A percentile compares a stretch with the other conserved stretches of the same genome.
phyloP scores from a whole-genome alignment of 1,140 invertebrate species.

The Platyscapa corneri region DNA sequence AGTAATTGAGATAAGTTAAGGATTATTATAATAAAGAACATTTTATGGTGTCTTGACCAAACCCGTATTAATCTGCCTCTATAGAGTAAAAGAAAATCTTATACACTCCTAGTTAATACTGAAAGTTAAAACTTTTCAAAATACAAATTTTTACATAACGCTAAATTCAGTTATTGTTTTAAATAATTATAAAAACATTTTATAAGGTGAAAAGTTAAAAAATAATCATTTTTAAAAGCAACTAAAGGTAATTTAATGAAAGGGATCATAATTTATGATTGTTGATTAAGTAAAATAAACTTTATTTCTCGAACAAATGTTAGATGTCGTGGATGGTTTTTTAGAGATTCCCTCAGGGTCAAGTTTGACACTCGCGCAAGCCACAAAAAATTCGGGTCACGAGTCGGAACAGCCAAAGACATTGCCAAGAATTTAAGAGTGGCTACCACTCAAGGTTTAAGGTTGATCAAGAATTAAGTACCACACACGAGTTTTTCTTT shows the following conservation, averaged over 20 bases:
- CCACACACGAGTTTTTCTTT: slow-evolving; percentile 46
- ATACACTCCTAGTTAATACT: not conserved
- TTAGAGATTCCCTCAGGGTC: slow-evolving; percentile 61
- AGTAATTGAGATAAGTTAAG: slow-evolving; percentile 48
- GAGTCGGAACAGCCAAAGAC: slow-evolving; percentile 54
- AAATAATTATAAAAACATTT: not conserved
- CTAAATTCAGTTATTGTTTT: not conserved
- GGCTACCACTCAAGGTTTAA: slow-evolving; percentile 60
- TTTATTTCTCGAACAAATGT: not conserved
- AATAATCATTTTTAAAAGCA: not conserved
- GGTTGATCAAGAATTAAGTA: slow-evolving; percentile 55
- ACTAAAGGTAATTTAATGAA: not conserved
- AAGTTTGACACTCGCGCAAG: slow-evolving; percentile 59
- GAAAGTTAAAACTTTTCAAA: not conserved
- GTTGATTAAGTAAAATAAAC: not conserved
- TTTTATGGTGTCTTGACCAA: slow-evolving; percentile 29
- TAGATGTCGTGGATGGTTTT: slow-evolving; percentile 22
- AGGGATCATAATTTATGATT: not conserved
- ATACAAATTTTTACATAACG: not conserved
- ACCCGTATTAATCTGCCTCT: slow-evolving; percentile 9
- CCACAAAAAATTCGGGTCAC: slow-evolving; percentile 62
- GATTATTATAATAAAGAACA: slow-evolving; percentile 42
- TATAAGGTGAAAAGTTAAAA: not conserved
- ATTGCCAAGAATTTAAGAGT: slow-evolving; percentile 60
- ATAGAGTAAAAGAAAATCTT: not conserved